phyloP scores from a whole-genome alignment of 2,113 vertebrate species.

The Micronisus gabar region DNA sequence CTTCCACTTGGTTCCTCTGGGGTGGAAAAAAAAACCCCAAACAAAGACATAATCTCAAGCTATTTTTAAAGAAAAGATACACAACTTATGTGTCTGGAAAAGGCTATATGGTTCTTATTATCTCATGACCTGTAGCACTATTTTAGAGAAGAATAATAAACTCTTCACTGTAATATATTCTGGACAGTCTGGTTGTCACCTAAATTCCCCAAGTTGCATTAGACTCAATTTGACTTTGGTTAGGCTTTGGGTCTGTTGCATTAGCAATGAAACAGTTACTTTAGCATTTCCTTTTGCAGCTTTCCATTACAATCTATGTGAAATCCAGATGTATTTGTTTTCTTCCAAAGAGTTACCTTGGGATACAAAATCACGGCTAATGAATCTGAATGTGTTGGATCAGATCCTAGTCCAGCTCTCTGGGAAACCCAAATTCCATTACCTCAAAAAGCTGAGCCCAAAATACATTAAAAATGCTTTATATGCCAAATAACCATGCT shows the following conservation, averaged over 20 bases:
- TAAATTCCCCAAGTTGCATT: not conserved
- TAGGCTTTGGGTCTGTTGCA: not conserved
- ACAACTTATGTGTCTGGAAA: not conserved
- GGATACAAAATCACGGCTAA: conserved; percentile 48
- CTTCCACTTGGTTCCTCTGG: not conserved
- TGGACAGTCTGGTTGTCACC: not conserved
- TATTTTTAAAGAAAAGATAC: not conserved
- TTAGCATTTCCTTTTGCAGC: conserved; percentile 55
- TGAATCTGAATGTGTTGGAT: conserved; percentile 46
- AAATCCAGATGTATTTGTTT: conserved; percentile 68
- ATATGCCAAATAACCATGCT: not conserved
- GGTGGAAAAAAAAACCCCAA: not conserved
- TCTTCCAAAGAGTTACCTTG: conserved; percentile 62
- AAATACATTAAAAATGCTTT: not conserved
- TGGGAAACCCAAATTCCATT: conserved; percentile 48
- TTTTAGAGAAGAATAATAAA: not conserved
- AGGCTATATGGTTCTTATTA: not conserved
- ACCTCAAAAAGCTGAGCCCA: not conserved
- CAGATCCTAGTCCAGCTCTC: conserved; percentile 14
- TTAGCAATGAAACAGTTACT: conserved; percentile 20
- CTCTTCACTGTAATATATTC: not conserved
- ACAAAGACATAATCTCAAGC: not conserved
- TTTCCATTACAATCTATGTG: conserved; percentile 34
- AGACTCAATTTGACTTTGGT: not conserved
- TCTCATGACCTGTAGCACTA: not conserved